Percentiles rank a stretch among this genome's conserved stretches.
Evolutionary conservation across 2,797 vertebrate genomes (phyloP).

Genomic region (Centroberyx gerrardi): DNA sequence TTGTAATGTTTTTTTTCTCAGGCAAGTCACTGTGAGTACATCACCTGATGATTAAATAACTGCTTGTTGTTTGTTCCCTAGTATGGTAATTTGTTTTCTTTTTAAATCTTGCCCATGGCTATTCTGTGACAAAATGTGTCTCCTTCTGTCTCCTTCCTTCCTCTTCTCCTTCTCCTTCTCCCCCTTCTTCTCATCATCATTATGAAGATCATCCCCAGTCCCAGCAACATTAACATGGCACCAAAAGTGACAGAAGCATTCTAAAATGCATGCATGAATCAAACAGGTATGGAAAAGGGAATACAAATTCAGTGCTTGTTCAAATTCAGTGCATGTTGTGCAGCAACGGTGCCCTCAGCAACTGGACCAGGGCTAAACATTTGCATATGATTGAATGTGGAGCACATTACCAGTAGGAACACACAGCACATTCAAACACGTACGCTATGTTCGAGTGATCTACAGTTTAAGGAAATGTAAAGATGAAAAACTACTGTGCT

Average conservation of each 20-base stretch:
- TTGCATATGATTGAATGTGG: constrained; percentile 17
- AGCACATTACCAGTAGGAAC: background rate
- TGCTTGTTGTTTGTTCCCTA: too few species aligned
- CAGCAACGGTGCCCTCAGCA: background rate
- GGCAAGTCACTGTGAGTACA: background rate
- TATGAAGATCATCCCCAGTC: background rate
- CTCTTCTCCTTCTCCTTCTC: background rate
- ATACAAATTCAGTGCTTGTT: background rate
- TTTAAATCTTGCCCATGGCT: background rate
- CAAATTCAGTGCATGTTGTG: background rate
- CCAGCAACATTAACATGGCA: background rate
- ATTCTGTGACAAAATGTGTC: background rate
- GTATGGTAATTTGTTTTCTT: background rate
- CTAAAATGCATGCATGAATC: background rate
- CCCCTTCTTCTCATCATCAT: background rate
- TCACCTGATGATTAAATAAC: background rate
- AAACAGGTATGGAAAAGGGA: background rate
- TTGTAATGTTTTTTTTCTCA: background rate
- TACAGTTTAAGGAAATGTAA: background rate
- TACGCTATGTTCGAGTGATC: background rate
- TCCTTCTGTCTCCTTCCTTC: background rate
- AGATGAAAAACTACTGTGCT: background rate
- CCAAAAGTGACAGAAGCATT: background rate
- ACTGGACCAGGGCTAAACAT: constrained; percentile 1
- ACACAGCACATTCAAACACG: background rate